Evolutionary conservation across 2,113 vertebrate genomes (phyloP).

Genomic region (Bombycilla garrulus): DNA sequence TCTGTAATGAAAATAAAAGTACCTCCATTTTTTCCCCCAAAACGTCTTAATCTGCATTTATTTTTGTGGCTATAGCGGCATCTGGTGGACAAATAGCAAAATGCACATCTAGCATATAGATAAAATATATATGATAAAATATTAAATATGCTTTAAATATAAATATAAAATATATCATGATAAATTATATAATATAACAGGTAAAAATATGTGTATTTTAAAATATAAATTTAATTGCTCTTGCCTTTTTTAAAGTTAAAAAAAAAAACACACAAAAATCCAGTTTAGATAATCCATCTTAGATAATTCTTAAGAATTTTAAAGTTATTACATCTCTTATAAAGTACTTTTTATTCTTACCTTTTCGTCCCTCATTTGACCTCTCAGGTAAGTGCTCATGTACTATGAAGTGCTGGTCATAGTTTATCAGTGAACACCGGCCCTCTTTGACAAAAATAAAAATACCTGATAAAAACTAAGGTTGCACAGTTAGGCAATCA

Average conservation of each 20-base stretch:
- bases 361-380: neutral
- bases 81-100: constrained; percentile 58
- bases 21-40: rapidly evolving
- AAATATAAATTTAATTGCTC: neutral
- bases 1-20: neutral
- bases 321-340: neutral
- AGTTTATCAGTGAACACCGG: neutral
- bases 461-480: neutral
- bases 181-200: too few species aligned
- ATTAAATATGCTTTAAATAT: too few species aligned
- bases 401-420: neutral
- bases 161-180: too few species aligned
- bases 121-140: too few species aligned
- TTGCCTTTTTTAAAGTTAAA: neutral
- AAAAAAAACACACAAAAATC: neutral
- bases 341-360: neutral
- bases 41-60: neutral
- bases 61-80: constrained; percentile 54
- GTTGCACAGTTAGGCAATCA: neutral
- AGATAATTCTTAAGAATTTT: neutral
- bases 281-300: neutral
- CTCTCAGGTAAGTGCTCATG: neutral
- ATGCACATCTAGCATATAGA: neutral
- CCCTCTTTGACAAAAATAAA: neutral
- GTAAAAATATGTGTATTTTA: neutral